A percentile compares a stretch with the other conserved stretches of the same genome.
These are phyloP conservation scores for Planococcus citri DNA, from an alignment of 1,140 invertebrate genomes.

Conservation along the genomic window DNA sequence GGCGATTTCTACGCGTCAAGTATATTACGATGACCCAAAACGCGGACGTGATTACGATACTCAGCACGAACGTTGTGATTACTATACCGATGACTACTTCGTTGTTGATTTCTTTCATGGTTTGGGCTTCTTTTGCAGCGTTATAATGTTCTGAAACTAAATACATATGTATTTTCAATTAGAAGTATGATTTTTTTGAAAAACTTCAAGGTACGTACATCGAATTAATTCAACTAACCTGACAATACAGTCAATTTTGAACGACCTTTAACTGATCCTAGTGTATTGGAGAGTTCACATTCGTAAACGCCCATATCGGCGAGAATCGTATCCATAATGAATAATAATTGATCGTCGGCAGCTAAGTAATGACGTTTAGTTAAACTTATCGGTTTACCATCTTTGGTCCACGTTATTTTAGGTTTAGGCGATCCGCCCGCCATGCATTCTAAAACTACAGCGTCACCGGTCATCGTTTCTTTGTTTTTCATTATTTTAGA, in stretches of 20 bases:
- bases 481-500: constrained; percentile 73
- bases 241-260: constrained; percentile 43
- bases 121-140: neutral
- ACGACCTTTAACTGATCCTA: constrained; percentile 50
- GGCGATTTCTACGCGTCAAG: constrained; percentile 55
- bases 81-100: constrained; percentile 58
- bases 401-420: constrained; percentile 77
- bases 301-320: constrained; percentile 74
- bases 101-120: neutral
- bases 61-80: constrained; percentile 77
- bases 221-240: constrained; percentile 32
- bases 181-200: too few relatives aligned
- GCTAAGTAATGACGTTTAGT: constrained; percentile 62
- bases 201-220: neutral
- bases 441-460: constrained; percentile 76
- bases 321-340: constrained; percentile 64
- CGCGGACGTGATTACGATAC: constrained; percentile 74
- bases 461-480: constrained; percentile 59
- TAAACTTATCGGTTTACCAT: constrained; percentile 55
- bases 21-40: constrained; percentile 89
- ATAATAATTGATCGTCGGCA: constrained; percentile 69
- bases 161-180: neutral
- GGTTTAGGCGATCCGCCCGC: constrained; percentile 74
- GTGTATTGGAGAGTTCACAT: constrained; percentile 74
- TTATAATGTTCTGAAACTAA: neutral